Conservation (phyloP, 1,140 invertebrate genomes). For the Mycetomoellerius zeteki region DNA sequence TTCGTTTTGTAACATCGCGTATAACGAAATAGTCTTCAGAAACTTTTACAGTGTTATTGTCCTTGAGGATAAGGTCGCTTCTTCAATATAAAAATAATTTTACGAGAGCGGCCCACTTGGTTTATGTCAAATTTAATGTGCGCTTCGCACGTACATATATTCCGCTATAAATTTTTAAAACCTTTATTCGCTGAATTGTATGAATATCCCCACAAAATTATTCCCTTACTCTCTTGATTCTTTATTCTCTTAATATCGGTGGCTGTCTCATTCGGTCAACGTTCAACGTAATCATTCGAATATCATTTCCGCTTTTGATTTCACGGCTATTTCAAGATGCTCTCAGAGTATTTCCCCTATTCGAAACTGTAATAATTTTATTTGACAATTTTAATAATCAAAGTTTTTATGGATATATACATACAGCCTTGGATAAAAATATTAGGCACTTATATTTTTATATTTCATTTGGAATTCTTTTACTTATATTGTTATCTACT, state of each 20-base stretch:
- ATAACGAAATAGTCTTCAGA: not conserved
- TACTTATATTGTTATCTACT: no score
- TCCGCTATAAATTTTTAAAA: not conserved
- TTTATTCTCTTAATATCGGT: not conserved
- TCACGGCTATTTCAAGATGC: slow-evolving; percentile 28
- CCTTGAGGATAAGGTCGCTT: not conserved
- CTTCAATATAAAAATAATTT: slow-evolving; percentile 33
- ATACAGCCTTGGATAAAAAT: no score
- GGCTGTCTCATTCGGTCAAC: not conserved
- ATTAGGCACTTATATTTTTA: no score
- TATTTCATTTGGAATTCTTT: no score
- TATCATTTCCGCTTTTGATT: slow-evolving; percentile 59
- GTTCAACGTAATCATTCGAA: slow-evolving; percentile 30
- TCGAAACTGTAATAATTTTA: no score
- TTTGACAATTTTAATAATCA: not conserved
- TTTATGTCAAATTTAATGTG: not conserved
- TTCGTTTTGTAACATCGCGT: not conserved
- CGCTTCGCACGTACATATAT: not conserved
- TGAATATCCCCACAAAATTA: not conserved
- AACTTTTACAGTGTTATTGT: not conserved
- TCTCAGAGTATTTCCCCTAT: not conserved
- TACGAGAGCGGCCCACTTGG: not conserved
- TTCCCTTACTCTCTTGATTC: not conserved
- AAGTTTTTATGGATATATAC: not conserved
- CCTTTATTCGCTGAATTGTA: no score